A percentile compares a stretch with the other conserved stretches of the same genome.
Conservation (phyloP, 2,888 invertebrate species). For the Catocala fraxini region DNA sequence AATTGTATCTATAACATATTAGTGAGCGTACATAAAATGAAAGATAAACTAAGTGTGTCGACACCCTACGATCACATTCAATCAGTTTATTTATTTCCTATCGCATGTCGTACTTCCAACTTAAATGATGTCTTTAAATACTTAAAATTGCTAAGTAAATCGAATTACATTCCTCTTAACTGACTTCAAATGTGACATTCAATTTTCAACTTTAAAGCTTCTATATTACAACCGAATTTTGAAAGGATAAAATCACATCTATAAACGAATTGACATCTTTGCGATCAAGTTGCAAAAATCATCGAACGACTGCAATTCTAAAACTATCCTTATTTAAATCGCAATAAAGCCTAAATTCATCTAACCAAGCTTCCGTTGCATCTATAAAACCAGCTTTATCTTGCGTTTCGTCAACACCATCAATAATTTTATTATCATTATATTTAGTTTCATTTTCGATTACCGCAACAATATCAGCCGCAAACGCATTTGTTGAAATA, state of each 20-base stretch:
- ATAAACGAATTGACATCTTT: conserved; percentile 50
- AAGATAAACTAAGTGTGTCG: conserved; percentile 15
- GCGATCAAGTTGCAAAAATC: conserved; percentile 45
- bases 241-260: conserved; percentile 30
- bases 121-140: conserved; percentile 52
- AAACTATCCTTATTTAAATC: conserved; percentile 21
- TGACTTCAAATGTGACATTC: conserved; percentile 20
- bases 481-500: conserved; percentile 40
- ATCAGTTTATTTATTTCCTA: conserved; percentile 45
- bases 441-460: conserved; percentile 35
- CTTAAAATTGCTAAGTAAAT: conserved; percentile 51
- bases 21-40: not conserved
- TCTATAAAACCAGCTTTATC: conserved; percentile 21
- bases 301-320: conserved; percentile 19
- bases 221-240: conserved; percentile 28
- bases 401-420: conserved; percentile 18
- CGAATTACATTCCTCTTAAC: conserved; percentile 47
- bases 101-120: conserved; percentile 39
- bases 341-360: conserved; percentile 34
- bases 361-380: conserved; percentile 28
- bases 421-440: conserved; percentile 28
- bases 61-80: conserved; percentile 32
- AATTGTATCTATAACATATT: no score
- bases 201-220: conserved; percentile 41
- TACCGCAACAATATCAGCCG: conserved; percentile 21